Evolutionary conservation across 2,113 vertebrate species (phyloP), one percentile per base, ranked within the genome.

Genomic region (Mirza zaza): DNA sequence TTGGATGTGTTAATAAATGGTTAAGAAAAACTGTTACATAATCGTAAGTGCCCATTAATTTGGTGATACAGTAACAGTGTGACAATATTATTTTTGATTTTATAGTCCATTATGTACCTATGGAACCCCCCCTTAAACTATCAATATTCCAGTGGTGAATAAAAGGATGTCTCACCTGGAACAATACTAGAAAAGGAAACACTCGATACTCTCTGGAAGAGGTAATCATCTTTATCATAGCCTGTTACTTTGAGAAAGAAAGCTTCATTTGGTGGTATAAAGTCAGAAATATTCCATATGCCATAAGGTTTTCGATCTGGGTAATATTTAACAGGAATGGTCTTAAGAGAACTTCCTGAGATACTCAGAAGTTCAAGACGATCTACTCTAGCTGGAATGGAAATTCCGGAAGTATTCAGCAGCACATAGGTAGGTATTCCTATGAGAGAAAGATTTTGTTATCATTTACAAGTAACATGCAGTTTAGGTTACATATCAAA

Each of bases 251-350:
- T 98, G 95, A 99, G 98, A 97, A 99, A 99, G 98, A 99, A 99
- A 84, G 99, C 99, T 98, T 99, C 99, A 17, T 98, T 98, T 84
- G 99, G 99, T 29, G 99, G 99, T 81, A 99, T 97, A 92, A 99
- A 99, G 71, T 99, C 99, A 45, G 99, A 99, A 98, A 99, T 98
- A 98, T 99, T 99, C 99, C 99, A 99, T 14, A 99, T 98, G 97
- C 99, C 98, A 42, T 99, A 99, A 1, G 99, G 99, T 86, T 98
- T 98, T 42, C 99, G 99, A 1, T 99, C 98, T 13, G 99, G 99
- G 92, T 99, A 99, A 95, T 99, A 99, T 96, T 99, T 99, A 84
- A 99, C 98, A 34, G 99, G 99, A 94, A 99, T 97, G 0, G 99
- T 99, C 98, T 99, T 99, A 14, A 99, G 98, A 42, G 99, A 98